Conservation (phyloP, 2,113 vertebrate genomes). For the Otis tarda region DNA sequence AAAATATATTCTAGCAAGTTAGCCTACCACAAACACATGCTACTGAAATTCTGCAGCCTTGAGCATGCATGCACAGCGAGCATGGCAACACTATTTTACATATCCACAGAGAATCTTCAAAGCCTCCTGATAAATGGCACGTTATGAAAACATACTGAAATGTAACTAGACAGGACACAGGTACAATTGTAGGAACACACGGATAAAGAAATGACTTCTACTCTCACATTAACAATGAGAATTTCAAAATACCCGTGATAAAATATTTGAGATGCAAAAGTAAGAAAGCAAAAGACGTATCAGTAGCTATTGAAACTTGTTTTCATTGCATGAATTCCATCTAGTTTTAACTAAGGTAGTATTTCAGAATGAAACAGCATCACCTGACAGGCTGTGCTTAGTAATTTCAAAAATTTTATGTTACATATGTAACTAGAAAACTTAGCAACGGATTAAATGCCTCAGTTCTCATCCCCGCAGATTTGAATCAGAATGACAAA, state of each 20-base stretch:
- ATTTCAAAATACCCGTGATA: neutral
- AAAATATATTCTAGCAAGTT: slow-evolving; percentile 32
- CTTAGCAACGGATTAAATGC: neutral
- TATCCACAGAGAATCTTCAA: slow-evolving; percentile 61
- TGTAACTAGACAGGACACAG: neutral
- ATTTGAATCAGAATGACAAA: neutral
- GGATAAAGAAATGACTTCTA: neutral
- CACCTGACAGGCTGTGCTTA: neutral
- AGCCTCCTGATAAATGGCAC: slow-evolving; percentile 8
- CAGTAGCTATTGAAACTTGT: neutral
- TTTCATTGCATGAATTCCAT: neutral
- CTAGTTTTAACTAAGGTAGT: neutral
- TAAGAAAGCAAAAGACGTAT: neutral
- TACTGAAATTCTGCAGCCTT: slow-evolving; percentile 60
- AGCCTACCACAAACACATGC: slow-evolving; percentile 35
- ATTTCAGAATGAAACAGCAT: slow-evolving; percentile 3
- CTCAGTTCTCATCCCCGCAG: neutral
- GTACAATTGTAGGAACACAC: neutral
- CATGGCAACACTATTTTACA: slow-evolving; percentile 23
- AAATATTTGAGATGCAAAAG: neutral
- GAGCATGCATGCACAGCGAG: slow-evolving; percentile 32
- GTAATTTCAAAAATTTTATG: slow-evolving; percentile 1
- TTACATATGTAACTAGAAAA: slow-evolving; percentile 5
- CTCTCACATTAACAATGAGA: neutral
- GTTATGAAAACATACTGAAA: slow-evolving; percentile 26